Evolutionary conservation across 2,113 vertebrate genomes (phyloP).

Genomic region (Eptesicus fuscus): DNA sequence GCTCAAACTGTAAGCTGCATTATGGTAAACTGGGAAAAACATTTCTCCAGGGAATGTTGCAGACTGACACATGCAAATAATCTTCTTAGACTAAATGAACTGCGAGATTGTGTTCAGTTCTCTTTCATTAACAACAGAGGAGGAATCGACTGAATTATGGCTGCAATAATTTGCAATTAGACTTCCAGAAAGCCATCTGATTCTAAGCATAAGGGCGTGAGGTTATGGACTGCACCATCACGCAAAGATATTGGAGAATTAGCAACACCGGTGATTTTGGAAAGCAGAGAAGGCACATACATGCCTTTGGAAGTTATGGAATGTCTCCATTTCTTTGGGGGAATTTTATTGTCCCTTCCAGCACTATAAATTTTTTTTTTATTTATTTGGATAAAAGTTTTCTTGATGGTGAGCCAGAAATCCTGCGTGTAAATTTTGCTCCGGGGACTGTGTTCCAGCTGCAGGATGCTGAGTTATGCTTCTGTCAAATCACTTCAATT

Average conservation of each 20-base stretch:
- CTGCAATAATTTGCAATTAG: slow-evolving; percentile 43
- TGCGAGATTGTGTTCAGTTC: neutral
- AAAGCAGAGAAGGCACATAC: neutral
- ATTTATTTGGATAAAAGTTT: slow-evolving; percentile 71
- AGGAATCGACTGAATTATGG: neutral
- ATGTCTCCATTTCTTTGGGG: slow-evolving; percentile 17
- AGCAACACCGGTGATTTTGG: neutral
- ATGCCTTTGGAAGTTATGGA: neutral
- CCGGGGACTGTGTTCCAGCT: slow-evolving; percentile 37
- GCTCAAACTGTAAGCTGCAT: neutral
- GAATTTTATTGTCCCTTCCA: slow-evolving; percentile 24
- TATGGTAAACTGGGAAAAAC: neutral
- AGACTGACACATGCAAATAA: slow-evolving; percentile 16
- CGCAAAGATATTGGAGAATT: neutral
- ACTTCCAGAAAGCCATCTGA: neutral
- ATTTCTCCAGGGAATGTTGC: slow-evolving; percentile 22
- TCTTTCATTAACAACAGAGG: slow-evolving; percentile 23
- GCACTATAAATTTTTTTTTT: neutral
- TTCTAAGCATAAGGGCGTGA: neutral
- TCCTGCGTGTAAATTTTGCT: slow-evolving; percentile 63
- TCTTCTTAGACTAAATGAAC: slow-evolving; percentile 25
- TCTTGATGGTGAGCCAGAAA: slow-evolving; percentile 66
- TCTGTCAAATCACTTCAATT: slow-evolving; percentile 58
- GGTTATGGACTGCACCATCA: neutral
- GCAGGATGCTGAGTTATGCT: slow-evolving; percentile 57